Evolutionary conservation across 2,113 vertebrate species (phyloP).

Genomic region (Pseudorhombus dupliciocellatus): DNA sequence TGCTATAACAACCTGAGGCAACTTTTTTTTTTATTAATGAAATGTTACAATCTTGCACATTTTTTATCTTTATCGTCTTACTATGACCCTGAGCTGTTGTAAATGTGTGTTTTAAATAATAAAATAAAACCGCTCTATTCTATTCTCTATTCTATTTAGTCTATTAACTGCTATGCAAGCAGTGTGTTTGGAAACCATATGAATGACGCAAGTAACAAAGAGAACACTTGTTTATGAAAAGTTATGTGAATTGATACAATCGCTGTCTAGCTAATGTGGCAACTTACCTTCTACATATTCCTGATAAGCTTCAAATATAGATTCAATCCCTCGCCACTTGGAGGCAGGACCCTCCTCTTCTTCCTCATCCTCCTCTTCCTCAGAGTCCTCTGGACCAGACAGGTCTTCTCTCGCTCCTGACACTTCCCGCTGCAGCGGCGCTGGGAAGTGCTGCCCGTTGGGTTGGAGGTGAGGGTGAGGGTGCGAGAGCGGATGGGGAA

Average conservation of each 20-base stretch:
- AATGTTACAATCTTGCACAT: too few relatives aligned
- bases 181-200: too few relatives aligned
- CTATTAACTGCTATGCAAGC: too few relatives aligned
- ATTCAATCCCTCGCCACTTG: slow-evolving; percentile 97
- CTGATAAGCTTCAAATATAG: slow-evolving; percentile 97
- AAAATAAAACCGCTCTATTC: too few relatives aligned
- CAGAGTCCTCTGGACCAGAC: slow-evolving; percentile 82
- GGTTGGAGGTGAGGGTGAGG: slow-evolving; percentile 78
- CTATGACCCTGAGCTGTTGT: too few relatives aligned
- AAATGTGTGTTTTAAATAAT: too few relatives aligned
- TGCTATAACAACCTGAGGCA: neutral
- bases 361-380: slow-evolving; percentile 84
- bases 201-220: neutral
- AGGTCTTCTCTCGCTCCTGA: slow-evolving; percentile 72
- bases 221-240: neutral
- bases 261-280: neutral
- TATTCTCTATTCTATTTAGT: too few relatives aligned
- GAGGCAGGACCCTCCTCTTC: slow-evolving; percentile 80
- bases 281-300: slow-evolving; percentile 94
- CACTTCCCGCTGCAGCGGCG: slow-evolving; percentile 67
- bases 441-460: slow-evolving; percentile 88
- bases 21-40: too few relatives aligned
- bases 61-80: too few relatives aligned
- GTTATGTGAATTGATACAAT: neutral
- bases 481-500: slow-evolving; percentile 51